Base-by-base conservation (phyloP, 2,888 invertebrate species). In the Hoplodrina blanda region DNA sequence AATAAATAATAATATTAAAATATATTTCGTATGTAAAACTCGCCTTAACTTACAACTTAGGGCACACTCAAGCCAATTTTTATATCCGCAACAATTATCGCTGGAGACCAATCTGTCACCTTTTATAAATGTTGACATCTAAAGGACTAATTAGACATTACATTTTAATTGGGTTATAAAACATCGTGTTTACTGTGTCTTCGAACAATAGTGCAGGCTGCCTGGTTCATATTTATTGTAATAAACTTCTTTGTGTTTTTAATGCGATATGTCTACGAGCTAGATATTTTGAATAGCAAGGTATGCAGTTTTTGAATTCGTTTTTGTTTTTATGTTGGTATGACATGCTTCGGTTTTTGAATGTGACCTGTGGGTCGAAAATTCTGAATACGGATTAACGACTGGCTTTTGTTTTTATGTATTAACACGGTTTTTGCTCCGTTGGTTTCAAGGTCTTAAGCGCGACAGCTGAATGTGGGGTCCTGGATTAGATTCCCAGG, bases 91-190 rank as follows among this genome's bases (percentile, higher is more conserved):
- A 77, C 19, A 52, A 56, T 67, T 64, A 62, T 64, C 52, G 57
- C 49, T 62, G 17, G 59, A 73, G 54, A 37, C 67, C 71, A 82
- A 86, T 87, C 64, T 81, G 82, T 87, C 85, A 87, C 74, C 86
- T 78, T 79, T 87, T 87, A 84, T 85, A 57, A 78, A 44, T 72
- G 69, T 63, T 79, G 85, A 85, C 78, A 80, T 80, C 62, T 76
- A 76, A 83, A 85, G 81, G 76, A 78, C 54, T 77, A 57, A 74
- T 49, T 56, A 72, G 44, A 74, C 79, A 76, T 73, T 66, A 73
- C 46, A 59, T 73, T 77, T 80, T 83, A 85, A 85, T 83, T 85
- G 73, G 67, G 61, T 66, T 73, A 59, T n/a, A 57, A 61, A 53
- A 64, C 50, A 53, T 67, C 46, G n/a, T 56, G 17, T 57, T 52